Conservation (phyloP, 1,140 invertebrate species). For the Bicyclus anynana region DNA sequence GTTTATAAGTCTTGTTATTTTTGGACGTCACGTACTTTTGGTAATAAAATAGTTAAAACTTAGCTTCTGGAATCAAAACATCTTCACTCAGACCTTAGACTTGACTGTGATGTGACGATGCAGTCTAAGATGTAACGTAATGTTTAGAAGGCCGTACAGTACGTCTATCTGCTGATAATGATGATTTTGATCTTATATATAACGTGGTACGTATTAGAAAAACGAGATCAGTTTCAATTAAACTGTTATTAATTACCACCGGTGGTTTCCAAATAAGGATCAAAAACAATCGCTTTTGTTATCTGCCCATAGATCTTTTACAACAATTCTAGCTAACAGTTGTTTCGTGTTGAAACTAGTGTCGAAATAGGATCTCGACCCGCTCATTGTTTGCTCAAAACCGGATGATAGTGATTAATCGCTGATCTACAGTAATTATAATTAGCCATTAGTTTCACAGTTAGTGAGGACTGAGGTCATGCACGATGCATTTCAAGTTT, state of each 20-base stretch:
- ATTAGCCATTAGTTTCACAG: slow-evolving; percentile 45
- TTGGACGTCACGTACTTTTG: no score
- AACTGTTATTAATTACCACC: neutral
- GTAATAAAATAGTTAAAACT: no score
- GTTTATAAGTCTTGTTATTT: no score
- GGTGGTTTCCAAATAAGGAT: slow-evolving; percentile 10
- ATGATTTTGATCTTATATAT: no score
- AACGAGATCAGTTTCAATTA: neutral
- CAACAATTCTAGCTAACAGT: slow-evolving; percentile 24
- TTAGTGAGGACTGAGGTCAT: slow-evolving; percentile 22
- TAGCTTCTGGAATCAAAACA: no score
- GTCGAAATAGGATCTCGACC: slow-evolving; percentile 46
- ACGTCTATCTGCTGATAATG: no score
- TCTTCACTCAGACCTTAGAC: no score
- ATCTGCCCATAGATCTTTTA: slow-evolving; percentile 28
- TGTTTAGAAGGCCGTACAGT: no score
- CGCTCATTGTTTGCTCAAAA: slow-evolving; percentile 41
- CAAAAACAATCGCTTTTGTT: slow-evolving; percentile 20
- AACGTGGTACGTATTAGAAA: no score
- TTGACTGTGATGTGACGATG: no score
- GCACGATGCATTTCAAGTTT: neutral
- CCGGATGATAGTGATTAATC: slow-evolving; percentile 55
- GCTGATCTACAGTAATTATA: slow-evolving; percentile 36
- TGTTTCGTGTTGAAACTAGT: slow-evolving; percentile 50
- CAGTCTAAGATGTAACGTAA: no score